Conservation (phyloP, 2,797 vertebrate species). For the Falco cherrug region DNA sequence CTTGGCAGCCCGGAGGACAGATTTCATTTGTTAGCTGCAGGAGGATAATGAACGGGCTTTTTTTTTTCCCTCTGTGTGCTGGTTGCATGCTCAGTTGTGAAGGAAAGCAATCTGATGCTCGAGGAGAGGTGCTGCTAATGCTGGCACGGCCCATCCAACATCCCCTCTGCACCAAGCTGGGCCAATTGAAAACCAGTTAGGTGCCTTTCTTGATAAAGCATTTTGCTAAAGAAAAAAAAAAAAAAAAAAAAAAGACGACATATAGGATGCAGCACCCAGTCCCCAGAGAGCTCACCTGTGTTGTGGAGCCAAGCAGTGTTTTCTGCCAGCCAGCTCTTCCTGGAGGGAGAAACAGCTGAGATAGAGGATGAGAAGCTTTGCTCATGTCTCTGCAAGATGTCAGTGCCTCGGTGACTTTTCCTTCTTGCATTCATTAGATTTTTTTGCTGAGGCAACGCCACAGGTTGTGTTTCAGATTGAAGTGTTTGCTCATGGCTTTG, state of each 20-base stretch:
- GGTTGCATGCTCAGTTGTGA: neutral
- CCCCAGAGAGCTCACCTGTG: accelerated
- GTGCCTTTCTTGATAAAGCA: neutral
- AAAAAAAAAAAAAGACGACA: neutral
- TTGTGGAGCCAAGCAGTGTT: accelerated
- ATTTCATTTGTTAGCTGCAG: conserved; percentile 41
- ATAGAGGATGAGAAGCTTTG: neutral
- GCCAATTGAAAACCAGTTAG: neutral
- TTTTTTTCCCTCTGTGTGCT: neutral
- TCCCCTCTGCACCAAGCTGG: neutral
- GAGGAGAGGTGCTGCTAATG: neutral
- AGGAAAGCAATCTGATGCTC: neutral
- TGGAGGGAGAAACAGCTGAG: accelerated
- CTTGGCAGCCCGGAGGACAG: neutral
- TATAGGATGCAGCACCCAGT: neutral
- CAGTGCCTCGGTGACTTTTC: accelerated
- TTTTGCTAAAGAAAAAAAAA: neutral
- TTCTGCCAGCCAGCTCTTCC: neutral
- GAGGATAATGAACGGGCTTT: neutral
- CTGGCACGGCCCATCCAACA: neutral
- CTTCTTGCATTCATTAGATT: neutral
- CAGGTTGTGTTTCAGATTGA: neutral
- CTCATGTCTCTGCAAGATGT: accelerated
- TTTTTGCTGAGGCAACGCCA: accelerated
- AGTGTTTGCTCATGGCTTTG: neutral